Conservation (phyloP, 2,797 vertebrate genomes). For the Hybognathus amarus region DNA sequence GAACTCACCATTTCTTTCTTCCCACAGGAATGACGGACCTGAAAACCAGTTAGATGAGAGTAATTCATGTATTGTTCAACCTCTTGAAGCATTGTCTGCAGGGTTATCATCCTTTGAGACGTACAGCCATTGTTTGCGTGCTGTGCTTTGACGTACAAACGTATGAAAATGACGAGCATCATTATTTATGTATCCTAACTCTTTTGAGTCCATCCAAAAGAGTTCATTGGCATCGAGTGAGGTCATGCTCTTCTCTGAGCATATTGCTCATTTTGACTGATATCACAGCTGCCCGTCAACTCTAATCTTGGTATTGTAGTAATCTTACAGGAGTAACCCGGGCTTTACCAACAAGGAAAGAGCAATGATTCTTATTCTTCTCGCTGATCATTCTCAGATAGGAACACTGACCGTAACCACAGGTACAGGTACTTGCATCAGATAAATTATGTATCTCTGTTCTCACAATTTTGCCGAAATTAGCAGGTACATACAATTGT, state of each 20-base stretch:
- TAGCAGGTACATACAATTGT: slow-evolving; percentile 14
- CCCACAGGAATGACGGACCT: too few species aligned
- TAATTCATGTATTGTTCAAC: neutral
- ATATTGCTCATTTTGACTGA: slow-evolving; percentile 26
- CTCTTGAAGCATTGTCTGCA: slow-evolving; percentile 40
- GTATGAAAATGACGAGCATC: too few species aligned
- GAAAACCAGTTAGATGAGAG: too few species aligned
- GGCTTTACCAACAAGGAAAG: slow-evolving; percentile 26
- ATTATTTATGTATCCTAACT: slow-evolving; percentile 44
- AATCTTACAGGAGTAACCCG: neutral
- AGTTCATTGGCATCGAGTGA: neutral
- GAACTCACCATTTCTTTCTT: fast-evolving
- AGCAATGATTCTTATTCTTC: slow-evolving; percentile 14
- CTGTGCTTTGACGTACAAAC: neutral
- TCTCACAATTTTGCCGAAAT: slow-evolving; percentile 14
- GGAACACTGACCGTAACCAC: slow-evolving; percentile 19
- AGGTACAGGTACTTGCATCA: slow-evolving; percentile 31
- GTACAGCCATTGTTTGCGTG: neutral
- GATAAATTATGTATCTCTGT: slow-evolving; percentile 41
- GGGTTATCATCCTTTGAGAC: neutral
- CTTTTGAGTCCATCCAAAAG: slow-evolving; percentile 29
- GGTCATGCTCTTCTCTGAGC: slow-evolving; percentile 31
- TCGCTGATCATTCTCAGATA: slow-evolving; percentile 42
- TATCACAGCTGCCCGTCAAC: slow-evolving; percentile 28
- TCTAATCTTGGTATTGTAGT: slow-evolving; percentile 36